Evolutionary conservation across 2,797 vertebrate species (phyloP).

Genomic region (Scarus forsteni): DNA sequence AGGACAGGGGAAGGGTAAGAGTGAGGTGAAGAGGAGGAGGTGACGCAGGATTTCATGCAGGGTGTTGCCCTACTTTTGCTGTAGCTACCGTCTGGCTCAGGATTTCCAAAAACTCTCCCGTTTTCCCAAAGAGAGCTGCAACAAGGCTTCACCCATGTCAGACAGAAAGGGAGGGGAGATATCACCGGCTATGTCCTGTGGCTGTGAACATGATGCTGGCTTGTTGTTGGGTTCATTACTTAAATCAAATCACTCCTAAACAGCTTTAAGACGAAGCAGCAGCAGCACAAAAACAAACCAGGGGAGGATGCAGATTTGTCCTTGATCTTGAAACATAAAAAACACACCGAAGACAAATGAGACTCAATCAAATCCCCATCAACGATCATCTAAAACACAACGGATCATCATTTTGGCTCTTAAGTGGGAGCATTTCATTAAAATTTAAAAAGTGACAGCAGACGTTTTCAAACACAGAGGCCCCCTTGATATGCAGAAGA

Average conservation of each 20-base stretch:
- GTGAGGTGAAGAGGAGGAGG: constrained; percentile 10
- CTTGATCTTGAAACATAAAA: background rate
- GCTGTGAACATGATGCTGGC: background rate
- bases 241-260: background rate
- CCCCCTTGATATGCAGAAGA: too few relatives aligned
- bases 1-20: constrained; percentile 5
- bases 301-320: background rate
- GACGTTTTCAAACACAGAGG: too few relatives aligned
- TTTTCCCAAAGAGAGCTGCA: constrained; percentile 9
- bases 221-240: background rate
- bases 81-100: constrained; percentile 34
- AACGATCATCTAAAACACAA: too few relatives aligned
- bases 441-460: too few relatives aligned
- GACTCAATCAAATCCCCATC: background rate
- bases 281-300: too few relatives aligned
- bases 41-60: constrained; percentile 34
- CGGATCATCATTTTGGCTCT: too few relatives aligned
- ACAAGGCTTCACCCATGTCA: constrained; percentile 14
- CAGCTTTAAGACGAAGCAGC: too few relatives aligned
- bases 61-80: constrained; percentile 57
- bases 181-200: background rate
- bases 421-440: too few relatives aligned
- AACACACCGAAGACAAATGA: background rate
- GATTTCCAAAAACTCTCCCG: constrained; percentile 37
- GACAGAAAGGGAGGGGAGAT: background rate